Conservation (phyloP, 2,888 invertebrate species). For the Meiosimyza decipiens region DNA sequence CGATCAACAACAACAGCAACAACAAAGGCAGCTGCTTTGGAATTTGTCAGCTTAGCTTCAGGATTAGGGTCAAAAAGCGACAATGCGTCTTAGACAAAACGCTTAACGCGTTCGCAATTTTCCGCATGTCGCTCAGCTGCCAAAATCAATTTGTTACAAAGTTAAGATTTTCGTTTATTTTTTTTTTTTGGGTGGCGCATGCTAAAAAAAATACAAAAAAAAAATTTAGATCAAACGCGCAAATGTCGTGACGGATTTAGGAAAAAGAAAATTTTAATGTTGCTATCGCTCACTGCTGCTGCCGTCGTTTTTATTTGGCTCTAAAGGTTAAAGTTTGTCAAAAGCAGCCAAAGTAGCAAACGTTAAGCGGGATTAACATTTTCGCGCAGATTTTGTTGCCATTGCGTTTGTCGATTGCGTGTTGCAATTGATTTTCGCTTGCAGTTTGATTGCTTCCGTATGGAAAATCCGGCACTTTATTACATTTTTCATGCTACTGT, state of each 20-base stretch:
- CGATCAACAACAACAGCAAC: not conserved
- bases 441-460: constrained; percentile 21
- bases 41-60: constrained; percentile 51
- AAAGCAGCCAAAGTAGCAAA: no score
- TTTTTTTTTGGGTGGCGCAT: no score
- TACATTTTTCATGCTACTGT: not conserved
- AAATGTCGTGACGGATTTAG: no score
- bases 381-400: no score
- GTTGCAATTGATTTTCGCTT: not conserved
- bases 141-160: constrained; percentile 52
- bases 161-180: no score
- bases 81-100: constrained; percentile 45
- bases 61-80: constrained; percentile 56
- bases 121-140: constrained; percentile 57
- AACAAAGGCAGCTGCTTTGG: constrained; percentile 33
- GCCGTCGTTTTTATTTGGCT: no score
- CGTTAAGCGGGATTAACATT: no score
- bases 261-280: no score
- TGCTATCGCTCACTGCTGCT: no score
- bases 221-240: no score
- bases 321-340: no score
- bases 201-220: no score
- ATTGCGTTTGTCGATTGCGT: not conserved
- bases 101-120: not conserved
- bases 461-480: not conserved